Evolutionary conservation across 2,113 vertebrate genomes (phyloP).

Genomic region (Elaphurus davidianus): DNA sequence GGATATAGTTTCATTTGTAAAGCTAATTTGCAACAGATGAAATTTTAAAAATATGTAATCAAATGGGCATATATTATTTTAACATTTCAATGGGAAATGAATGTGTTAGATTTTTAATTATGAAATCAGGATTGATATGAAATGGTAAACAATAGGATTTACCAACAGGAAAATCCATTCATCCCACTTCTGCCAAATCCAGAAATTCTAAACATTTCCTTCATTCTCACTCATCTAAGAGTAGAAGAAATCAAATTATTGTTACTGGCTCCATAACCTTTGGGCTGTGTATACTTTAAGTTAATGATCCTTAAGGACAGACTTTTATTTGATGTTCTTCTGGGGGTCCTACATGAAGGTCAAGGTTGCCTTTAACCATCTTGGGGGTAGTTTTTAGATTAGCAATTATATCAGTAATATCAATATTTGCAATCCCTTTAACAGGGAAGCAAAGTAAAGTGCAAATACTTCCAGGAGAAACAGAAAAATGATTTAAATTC

Average conservation of each 20-base stretch:
- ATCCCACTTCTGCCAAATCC: neutral
- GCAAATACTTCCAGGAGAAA: neutral
- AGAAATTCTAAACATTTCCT: slow-evolving; percentile 14
- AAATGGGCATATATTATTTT: neutral
- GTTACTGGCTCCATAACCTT: neutral
- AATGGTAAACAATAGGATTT: neutral
- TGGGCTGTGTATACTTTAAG: neutral
- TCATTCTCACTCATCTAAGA: neutral
- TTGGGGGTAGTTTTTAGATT: neutral
- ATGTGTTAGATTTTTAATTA: neutral
- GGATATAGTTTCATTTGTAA: neutral
- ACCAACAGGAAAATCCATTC: neutral
- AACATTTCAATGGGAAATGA: neutral
- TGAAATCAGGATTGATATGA: neutral
- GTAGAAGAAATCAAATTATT: neutral
- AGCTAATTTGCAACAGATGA: neutral
- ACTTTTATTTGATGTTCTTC: neutral
- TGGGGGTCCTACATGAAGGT: neutral
- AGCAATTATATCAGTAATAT: neutral
- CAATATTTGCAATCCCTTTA: neutral
- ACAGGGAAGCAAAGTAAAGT: neutral
- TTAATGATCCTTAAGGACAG: neutral
- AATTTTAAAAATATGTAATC: neutral
- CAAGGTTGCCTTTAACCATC: neutral
- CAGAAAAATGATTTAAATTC: neutral